Base-by-base conservation (phyloP, 1,140 invertebrate genomes). In the Grapholita molesta region DNA sequence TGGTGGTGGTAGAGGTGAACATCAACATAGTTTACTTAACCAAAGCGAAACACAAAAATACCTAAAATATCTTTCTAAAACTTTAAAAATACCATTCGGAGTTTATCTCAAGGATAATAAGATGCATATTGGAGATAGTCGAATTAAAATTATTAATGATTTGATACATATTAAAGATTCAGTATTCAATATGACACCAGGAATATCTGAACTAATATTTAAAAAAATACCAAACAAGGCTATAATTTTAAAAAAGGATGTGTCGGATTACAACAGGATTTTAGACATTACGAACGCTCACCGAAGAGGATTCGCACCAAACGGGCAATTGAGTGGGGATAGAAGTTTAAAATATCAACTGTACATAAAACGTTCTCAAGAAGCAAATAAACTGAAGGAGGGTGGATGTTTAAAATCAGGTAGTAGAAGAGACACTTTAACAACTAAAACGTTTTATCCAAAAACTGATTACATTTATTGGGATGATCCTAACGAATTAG, bases 401-500 rank as follows among this genome's bases (percentile, higher is more conserved):
- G 48, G 48, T 23, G 48, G 48, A 9, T 53, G 48, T 21, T 53
- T 53, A 18, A 33, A 33, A 8, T 3, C 9, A 11, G 0, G 6
- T 33, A 8, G 9, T 33, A 33, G n/a, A n/a, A n/a, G n/a, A 2
- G 32, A 33, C 11, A 33, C 4, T 9, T 33, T 33, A 11, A n/a
- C n/a, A 9, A 33, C 32, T 33, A 33, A 53, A 53, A 53, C 48
- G 48, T 21, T 52, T 21, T 52, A 52, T 23, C 48, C 48, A 2
- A 70, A 72, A 33, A 64, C 68, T 25, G 73, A 72, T 55, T 72
- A 57, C 6, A 52, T 74, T 24, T 69, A 74, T 69, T 76, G 71
- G 69, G 70, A 76, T 69, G 69, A 73, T 53, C 55, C 69, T 53
- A 69, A 66, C 48, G 67, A 67, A 68, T 48, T 74, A 21, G 52